Base-by-base conservation (phyloP, 1,140 invertebrate genomes). In the Hormaphis cornu region DNA sequence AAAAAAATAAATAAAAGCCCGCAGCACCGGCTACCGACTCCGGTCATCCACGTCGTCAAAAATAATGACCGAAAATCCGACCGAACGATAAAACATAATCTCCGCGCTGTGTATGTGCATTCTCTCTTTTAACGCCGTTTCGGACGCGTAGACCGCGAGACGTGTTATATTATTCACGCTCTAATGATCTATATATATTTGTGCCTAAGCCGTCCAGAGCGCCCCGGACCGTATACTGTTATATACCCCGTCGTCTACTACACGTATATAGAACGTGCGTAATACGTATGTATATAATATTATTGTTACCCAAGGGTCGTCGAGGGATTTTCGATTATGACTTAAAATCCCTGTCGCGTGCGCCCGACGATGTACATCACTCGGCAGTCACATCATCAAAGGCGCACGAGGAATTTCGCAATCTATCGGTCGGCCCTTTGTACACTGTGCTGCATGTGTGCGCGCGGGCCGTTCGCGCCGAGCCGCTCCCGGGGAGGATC, bases 391-490 rank as follows among this genome's bases (percentile, higher is more conserved):
- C 18, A 24, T n/a, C 61, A 66, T 66, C 61, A 66, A 66, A 66
- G 61, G 61, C 42, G 18, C 6, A 66, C n/a, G 61, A 66, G 61
- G 61, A 66, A 66, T 66, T 66, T 66, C 44, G 61, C 61, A 66
- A 66, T 66, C n/a, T 48, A 66, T 66, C 50, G 44, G 28, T 4
- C 5, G 59, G 14, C 16, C 22, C 28, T n/a, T 24, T 52, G 14
- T 26, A 10, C 20, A 7, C n/a, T 20, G 28, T 50, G 30, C 52
- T 16, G 26, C n/a, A n/a, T n/a, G n/a, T n/a, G n/a, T n/a, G 42
- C 12, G 8, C 16, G 42, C 42, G 42, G 6, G 18, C 42, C 30
- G 2, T 42, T 8, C 28, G 28, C 59, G 0, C n/a, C 18, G n/a
- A 20, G 12, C 42, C 26, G 26, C 18, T 22, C 8, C 54, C 0